Conservation (phyloP, 1,140 invertebrate species). For the Gyrodactylus bullatarudis region DNA sequence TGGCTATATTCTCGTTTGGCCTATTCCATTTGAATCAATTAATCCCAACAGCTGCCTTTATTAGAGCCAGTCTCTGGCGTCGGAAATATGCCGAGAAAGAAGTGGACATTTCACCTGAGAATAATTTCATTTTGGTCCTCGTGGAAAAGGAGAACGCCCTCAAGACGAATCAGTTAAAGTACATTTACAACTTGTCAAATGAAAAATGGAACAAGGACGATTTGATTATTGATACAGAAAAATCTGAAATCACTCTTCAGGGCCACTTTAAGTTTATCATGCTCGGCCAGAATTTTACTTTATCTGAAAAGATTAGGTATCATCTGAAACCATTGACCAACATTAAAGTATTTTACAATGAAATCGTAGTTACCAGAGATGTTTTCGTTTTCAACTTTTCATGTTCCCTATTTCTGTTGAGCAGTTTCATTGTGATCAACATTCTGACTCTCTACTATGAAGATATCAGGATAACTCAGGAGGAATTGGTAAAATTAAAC, state of each 20-base stretch:
- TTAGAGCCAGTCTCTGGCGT: neutral
- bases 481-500: neutral
- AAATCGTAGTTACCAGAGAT: neutral
- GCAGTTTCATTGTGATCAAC: neutral
- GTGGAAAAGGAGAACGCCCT: neutral
- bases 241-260: neutral
- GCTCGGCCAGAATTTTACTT: neutral
- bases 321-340: neutral
- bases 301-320: neutral
- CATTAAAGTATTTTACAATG: neutral
- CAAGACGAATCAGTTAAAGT: neutral
- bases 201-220: neutral
- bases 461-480: neutral
- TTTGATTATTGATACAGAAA: neutral
- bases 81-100: neutral
- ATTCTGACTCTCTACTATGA: neutral
- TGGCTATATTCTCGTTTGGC: neutral
- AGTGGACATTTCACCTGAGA: neutral
- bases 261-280: neutral
- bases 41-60: neutral
- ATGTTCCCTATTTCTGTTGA: neutral
- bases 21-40: neutral
- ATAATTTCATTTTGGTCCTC: neutral
- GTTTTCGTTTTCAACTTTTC: neutral
- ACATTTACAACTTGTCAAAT: neutral